A percentile compares a stretch with the other conserved stretches of the same genome.
phyloP scores from a whole-genome alignment of 2,797 vertebrate genomes.

The Crypturellus tataupa region DNA sequence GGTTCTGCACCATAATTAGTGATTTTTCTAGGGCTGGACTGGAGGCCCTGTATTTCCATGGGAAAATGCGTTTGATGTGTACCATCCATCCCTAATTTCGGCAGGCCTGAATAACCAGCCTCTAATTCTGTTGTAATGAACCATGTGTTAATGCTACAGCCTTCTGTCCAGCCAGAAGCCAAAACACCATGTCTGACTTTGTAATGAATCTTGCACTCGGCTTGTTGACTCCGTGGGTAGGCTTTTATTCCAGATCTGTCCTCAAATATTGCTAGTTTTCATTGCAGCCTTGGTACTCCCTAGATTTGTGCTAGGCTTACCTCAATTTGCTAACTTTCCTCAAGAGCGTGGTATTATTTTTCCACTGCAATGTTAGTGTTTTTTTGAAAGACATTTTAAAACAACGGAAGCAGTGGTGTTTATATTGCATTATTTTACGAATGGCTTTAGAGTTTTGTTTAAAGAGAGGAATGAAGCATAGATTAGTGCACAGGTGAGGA shows the following conservation, averaged over 20 bases:
- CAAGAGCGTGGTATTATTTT: not conserved
- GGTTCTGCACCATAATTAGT: conserved; percentile 25
- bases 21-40: conserved; percentile 36
- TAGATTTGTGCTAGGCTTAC: not conserved
- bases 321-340: not conserved
- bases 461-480: not conserved
- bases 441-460: not conserved
- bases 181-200: conserved; percentile 66
- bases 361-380: not conserved
- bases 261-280: not conserved
- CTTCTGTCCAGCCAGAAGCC: conserved; percentile 55
- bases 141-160: conserved; percentile 65
- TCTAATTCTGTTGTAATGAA: conserved; percentile 68
- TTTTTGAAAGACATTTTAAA: not conserved
- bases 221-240: conserved; percentile 49
- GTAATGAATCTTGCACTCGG: conserved; percentile 51
- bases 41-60: conserved; percentile 54
- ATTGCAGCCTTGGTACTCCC: not conserved
- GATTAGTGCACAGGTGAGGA: not conserved
- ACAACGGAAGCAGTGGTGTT: not conserved
- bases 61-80: conserved; percentile 68
- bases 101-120: conserved; percentile 25
- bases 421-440: not conserved
- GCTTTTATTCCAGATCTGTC: conserved; percentile 52
- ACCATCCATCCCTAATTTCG: conserved; percentile 67